Conservation (phyloP, 2,113 vertebrate genomes). For the Pseudopodoces humilis region DNA sequence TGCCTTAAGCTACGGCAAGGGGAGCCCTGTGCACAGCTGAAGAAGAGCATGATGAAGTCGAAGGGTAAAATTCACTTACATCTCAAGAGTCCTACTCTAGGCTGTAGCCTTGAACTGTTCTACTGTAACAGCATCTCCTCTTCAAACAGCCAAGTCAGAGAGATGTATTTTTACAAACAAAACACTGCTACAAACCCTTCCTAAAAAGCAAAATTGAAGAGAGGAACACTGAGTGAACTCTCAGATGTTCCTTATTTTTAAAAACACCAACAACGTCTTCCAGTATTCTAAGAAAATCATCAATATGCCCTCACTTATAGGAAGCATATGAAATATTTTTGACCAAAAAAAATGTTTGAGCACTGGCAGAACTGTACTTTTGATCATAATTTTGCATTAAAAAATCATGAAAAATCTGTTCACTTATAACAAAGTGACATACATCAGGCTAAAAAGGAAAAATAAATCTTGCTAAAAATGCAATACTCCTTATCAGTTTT, state of each 20-base stretch:
- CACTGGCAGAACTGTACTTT: not conserved
- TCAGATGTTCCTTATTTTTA: not conserved
- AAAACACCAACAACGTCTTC: not conserved
- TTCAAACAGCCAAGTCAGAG: not conserved
- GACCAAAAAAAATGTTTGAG: not conserved
- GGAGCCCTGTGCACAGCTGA: not conserved
- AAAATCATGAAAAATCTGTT: not conserved
- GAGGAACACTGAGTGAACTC: not conserved
- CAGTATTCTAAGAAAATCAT: not conserved
- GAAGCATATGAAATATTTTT: not conserved
- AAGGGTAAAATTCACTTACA: not conserved
- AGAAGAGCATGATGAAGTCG: not conserved
- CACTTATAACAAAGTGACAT: not conserved
- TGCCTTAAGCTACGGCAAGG: not conserved
- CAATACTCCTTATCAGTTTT: not conserved
- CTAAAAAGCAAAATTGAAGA: not conserved
- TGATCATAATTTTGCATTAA: not conserved
- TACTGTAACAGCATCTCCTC: not conserved
- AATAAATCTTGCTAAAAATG: not conserved
- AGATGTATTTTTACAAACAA: not conserved
- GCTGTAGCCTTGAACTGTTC: not conserved
- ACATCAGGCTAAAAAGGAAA: not conserved
- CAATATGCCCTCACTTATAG: accelerated
- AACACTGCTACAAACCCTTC: not conserved
- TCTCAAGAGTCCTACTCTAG: not conserved